Evolutionary conservation across 23 tunicate genomes (phyloP).

Genomic region (Halocynthia roretzi): DNA sequence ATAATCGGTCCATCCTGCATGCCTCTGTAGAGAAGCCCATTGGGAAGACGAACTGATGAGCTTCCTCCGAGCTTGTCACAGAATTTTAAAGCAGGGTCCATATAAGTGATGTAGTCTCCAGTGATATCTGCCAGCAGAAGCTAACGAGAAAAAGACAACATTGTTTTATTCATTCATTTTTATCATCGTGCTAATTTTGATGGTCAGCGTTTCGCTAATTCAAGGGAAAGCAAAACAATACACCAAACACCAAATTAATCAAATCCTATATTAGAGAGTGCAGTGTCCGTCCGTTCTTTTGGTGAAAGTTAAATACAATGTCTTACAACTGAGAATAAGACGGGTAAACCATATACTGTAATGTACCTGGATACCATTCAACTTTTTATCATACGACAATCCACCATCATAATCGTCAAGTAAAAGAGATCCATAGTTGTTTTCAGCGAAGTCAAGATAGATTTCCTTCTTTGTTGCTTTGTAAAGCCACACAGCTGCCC

Average conservation of each 20-base stretch:
- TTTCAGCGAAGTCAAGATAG: slow-evolving; percentile 41
- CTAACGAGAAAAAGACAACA: background rate
- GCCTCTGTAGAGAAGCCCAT: slow-evolving; percentile 18
- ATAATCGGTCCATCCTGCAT: background rate
- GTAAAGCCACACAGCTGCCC: slow-evolving; percentile 70
- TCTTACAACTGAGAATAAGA: too few relatives aligned
- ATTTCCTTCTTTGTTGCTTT: slow-evolving; percentile 38
- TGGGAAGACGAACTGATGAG: slow-evolving; percentile 4
- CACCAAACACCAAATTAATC: too few relatives aligned
- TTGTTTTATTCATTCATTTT: background rate
- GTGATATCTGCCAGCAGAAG: slow-evolving; percentile 30
- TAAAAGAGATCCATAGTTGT: slow-evolving; percentile 24
- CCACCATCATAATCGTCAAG: slow-evolving; percentile 25
- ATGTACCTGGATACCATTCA: slow-evolving; percentile 42
- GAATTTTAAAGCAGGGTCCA: slow-evolving; percentile 24
- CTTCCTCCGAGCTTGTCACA: slow-evolving; percentile 22
- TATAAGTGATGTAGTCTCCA: slow-evolving; percentile 16
- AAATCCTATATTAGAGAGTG: too few relatives aligned
- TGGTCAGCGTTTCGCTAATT: background rate
- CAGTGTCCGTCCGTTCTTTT: too few relatives aligned
- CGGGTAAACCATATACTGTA: too few relatives aligned
- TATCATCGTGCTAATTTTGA: background rate
- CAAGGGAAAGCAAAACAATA: too few relatives aligned
- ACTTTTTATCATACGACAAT: slow-evolving; percentile 43
- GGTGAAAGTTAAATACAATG: too few relatives aligned